A percentile compares a stretch with the other conserved stretches of the same genome.
phyloP scores from a whole-genome alignment of 2,888 invertebrate species.

The Tridacna gigas region DNA sequence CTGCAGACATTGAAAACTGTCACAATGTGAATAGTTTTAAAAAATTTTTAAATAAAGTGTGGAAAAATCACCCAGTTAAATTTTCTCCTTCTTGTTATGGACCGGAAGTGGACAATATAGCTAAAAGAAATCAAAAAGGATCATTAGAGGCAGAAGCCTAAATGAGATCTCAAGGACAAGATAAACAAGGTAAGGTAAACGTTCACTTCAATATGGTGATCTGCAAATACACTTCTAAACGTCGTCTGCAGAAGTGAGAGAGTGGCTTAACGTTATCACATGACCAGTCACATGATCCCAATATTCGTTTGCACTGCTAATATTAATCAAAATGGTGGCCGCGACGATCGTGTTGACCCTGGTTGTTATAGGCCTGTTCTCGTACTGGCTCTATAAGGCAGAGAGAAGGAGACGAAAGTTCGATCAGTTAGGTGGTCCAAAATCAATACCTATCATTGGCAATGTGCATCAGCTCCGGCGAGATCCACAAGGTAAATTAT shows the following conservation, averaged over 20 bases:
- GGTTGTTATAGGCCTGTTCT: slow-evolving; percentile 53
- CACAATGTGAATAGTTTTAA: no score
- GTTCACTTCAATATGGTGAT: no score
- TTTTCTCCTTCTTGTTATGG: no score
- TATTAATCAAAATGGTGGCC: slow-evolving; percentile 68
- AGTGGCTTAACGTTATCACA: not conserved
- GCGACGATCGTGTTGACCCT: slow-evolving; percentile 44
- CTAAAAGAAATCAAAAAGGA: no score
- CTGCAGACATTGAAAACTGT: no score
- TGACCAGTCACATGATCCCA: slow-evolving; percentile 5
- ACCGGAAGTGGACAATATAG: no score
- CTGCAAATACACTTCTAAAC: no score
- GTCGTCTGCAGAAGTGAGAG: not conserved
- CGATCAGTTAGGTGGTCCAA: slow-evolving; percentile 88
- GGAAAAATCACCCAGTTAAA: no score
- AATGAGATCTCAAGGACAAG: no score
- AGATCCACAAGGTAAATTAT: slow-evolving; percentile 37
- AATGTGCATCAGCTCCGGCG: slow-evolving; percentile 87
- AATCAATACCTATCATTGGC: slow-evolving; percentile 88
- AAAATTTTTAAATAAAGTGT: no score
- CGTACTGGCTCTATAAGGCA: slow-evolving; percentile 63
- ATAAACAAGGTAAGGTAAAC: no score
- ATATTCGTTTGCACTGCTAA: not conserved
- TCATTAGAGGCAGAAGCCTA: no score
- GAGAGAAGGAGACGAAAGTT: slow-evolving; percentile 84